phyloP scores from a whole-genome alignment of 2,797 vertebrate species.

The Cossypha dichroa region DNA sequence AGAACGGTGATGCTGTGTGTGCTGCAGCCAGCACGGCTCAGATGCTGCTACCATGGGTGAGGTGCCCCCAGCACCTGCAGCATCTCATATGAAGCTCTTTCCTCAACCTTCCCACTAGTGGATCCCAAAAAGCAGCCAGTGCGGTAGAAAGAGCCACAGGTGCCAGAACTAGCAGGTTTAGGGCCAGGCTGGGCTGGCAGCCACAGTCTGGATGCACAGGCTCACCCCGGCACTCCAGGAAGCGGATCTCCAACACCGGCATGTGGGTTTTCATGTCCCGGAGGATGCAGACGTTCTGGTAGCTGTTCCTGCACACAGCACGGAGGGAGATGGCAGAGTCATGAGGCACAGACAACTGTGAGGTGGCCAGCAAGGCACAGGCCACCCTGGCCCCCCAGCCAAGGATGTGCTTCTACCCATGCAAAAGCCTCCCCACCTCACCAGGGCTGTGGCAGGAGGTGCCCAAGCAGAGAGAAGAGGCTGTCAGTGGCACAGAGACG shows the following conservation, averaged over 20 bases:
- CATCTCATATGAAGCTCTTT: neutral
- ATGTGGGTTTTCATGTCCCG: slow-evolving; percentile 89
- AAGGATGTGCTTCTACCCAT: neutral
- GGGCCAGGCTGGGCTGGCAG: neutral
- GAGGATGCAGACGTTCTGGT: slow-evolving; percentile 90
- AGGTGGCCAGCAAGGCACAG: fast-evolving
- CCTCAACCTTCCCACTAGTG: neutral
- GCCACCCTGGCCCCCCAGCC: neutral
- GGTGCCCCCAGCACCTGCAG: neutral
- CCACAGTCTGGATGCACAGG: neutral
- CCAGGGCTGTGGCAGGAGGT: neutral
- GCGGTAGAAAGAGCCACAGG: neutral
- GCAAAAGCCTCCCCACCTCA: neutral
- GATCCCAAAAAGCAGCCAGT: neutral
- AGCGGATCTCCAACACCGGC: slow-evolving; percentile 91
- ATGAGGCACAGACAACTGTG: fast-evolving
- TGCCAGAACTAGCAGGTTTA: fast-evolving
- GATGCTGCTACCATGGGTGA: neutral
- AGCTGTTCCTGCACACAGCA: slow-evolving; percentile 82
- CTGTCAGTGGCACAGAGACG: neutral
- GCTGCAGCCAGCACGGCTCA: fast-evolving
- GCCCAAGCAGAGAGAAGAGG: neutral
- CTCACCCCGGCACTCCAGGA: slow-evolving; percentile 92
- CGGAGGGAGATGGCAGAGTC: neutral
- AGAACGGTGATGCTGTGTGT: fast-evolving